Percentiles rank a stretch among this genome's conserved stretches.
Evolutionary conservation across 2,888 invertebrate species (phyloP).

Genomic region (Amphipoea oculea): DNA sequence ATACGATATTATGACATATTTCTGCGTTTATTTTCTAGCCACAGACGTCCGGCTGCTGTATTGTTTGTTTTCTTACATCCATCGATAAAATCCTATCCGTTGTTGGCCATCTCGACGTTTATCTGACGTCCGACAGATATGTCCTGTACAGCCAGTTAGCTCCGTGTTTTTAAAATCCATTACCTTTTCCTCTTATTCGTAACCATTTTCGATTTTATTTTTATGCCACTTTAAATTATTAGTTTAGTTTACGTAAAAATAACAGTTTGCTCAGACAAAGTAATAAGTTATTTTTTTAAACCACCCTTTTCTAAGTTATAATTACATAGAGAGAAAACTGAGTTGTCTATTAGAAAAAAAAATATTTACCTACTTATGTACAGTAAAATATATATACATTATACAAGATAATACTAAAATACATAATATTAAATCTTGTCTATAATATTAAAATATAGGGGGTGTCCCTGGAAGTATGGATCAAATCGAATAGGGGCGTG

Average conservation of each 20-base stretch:
- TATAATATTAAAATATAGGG: no score
- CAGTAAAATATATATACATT: background rate
- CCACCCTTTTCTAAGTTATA: no score
- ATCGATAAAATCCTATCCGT: slow-evolving; percentile 11
- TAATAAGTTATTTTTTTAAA: background rate
- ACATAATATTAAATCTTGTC: background rate
- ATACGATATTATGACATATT: background rate
- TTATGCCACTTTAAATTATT: background rate
- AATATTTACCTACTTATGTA: no score
- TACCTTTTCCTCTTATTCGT: background rate
- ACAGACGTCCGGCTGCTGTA: background rate
- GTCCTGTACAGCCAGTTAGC: slow-evolving; percentile 8
- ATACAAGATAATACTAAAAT: background rate
- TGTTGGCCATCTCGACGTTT: background rate
- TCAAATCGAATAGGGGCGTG: no score
- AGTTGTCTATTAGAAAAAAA: background rate
- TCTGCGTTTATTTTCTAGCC: slow-evolving; percentile 9
- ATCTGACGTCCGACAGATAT: slow-evolving; percentile 22
- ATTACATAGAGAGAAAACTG: background rate
- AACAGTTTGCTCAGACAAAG: background rate
- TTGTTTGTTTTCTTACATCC: slow-evolving; percentile 1
- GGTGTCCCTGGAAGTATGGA: no score
- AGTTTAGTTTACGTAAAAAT: no score
- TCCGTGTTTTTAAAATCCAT: slow-evolving; percentile 1
- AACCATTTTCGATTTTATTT: background rate